Evolutionary conservation across 1,140 invertebrate genomes (phyloP).

Genomic region (Galleria mellonella): DNA sequence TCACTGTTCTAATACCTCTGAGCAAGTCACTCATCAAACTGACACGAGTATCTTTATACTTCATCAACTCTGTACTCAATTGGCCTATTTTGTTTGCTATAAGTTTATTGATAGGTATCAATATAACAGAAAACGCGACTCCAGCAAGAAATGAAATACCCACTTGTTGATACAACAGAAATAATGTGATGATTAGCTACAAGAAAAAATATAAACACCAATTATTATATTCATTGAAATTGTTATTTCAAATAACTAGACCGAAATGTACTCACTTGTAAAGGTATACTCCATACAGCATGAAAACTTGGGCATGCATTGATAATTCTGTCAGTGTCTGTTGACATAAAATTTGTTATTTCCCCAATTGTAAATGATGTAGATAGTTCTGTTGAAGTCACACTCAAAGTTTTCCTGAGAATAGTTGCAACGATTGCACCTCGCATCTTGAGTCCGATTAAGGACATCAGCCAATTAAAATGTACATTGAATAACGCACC

Average conservation of each 20-base stretch:
- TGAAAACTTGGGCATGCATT: constrained; percentile 98
- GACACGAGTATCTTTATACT: constrained; percentile 92
- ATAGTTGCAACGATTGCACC: constrained; percentile 88
- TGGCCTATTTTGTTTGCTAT: constrained; percentile 93
- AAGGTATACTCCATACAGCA: constrained; percentile 96
- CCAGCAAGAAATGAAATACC: constrained; percentile 94
- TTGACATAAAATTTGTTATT: constrained; percentile 97
- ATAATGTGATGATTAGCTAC: constrained; percentile 87
- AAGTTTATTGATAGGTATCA: constrained; percentile 96
- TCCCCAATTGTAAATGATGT: constrained; percentile 85
- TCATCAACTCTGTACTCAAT: constrained; percentile 92
- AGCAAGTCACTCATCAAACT: constrained; percentile 92
- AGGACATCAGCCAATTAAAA: constrained; percentile 91
- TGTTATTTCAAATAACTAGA: neutral
- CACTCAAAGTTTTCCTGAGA: constrained; percentile 88
- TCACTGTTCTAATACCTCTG: constrained; percentile 90
- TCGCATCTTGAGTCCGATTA: constrained; percentile 91
- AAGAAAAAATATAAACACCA: constrained; percentile 47
- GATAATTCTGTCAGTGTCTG: constrained; percentile 94
- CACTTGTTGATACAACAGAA: constrained; percentile 90
- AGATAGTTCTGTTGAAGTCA: constrained; percentile 73
- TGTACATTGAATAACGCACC: constrained; percentile 89
- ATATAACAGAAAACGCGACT: constrained; percentile 86
- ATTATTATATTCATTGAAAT: no score
- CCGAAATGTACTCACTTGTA: constrained; percentile 78